These are phyloP conservation scores for Daphoenositta chrysoptera DNA, from an alignment of 2,113 vertebrate genomes.

Conservation along the genomic window DNA sequence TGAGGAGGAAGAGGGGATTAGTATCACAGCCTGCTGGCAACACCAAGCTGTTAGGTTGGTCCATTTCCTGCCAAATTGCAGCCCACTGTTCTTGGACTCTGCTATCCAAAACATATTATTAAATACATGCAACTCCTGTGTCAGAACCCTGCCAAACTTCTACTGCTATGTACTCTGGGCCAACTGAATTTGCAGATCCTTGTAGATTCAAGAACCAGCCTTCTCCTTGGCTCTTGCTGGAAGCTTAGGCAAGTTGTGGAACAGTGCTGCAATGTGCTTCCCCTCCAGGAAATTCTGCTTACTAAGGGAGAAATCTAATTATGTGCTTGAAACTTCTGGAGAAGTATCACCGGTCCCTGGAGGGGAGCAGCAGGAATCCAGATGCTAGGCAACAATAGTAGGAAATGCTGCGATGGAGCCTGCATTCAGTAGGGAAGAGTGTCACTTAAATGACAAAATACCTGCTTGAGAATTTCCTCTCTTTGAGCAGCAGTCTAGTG, in stretches of 20 bases:
- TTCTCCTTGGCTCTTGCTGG: neutral
- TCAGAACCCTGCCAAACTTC: neutral
- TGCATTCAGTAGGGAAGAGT: constrained; percentile 9
- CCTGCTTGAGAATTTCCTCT: constrained; percentile 31
- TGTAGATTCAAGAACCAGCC: neutral
- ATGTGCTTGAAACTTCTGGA: constrained; percentile 8
- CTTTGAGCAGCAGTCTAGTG: neutral
- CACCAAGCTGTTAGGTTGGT: neutral
- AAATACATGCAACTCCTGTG: neutral
- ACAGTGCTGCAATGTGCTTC: neutral
- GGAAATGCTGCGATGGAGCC: neutral
- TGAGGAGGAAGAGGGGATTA: neutral
- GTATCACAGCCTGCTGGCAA: neutral
- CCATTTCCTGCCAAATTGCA: neutral
- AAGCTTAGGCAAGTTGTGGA: neutral
- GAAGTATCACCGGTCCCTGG: neutral
- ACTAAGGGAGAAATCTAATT: constrained; percentile 5
- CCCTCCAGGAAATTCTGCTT: constrained; percentile 1
- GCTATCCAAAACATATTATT: neutral
- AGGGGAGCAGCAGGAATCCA: constrained; percentile 19
- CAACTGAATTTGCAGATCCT: neutral
- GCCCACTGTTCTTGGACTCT: neutral
- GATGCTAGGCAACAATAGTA: constrained; percentile 42
- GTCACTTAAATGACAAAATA: constrained; percentile 28
- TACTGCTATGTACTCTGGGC: neutral